Conservation (phyloP, 2,113 vertebrate species). For the Neogobius melanostomus region DNA sequence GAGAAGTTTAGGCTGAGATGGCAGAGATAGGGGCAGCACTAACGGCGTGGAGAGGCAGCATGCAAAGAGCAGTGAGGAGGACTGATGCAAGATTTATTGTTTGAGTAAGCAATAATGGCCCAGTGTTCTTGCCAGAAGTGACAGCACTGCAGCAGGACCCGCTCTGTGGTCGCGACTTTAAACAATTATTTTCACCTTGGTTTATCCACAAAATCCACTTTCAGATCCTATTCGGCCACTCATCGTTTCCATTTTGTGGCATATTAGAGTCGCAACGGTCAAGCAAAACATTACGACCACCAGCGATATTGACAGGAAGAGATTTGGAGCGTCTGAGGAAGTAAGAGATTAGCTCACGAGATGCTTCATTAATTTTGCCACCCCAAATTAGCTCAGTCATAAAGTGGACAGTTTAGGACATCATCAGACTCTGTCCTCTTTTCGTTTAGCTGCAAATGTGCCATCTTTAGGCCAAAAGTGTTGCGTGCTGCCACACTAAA, state of each 20-base stretch:
- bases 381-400: too few relatives aligned
- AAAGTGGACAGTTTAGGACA: background rate
- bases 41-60: background rate
- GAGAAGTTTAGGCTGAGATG: conserved; percentile 23
- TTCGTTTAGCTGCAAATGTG: background rate
- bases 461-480: background rate
- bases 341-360: background rate
- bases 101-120: conserved; percentile 44
- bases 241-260: background rate
- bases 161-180: conserved; percentile 24
- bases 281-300: background rate
- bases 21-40: conserved; percentile 13
- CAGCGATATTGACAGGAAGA: background rate
- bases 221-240: background rate
- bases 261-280: background rate
- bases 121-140: conserved; percentile 52
- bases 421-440: background rate
- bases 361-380: too few relatives aligned
- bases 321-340: too few relatives aligned
- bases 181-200: conserved; percentile 20
- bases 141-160: conserved; percentile 51
- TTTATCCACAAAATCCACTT: conserved; percentile 6
- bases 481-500: background rate
- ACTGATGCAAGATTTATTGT: conserved; percentile 22
- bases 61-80: background rate